phyloP scores from a whole-genome alignment of 2,888 invertebrate genomes.

The Silvanus unidentatus region DNA sequence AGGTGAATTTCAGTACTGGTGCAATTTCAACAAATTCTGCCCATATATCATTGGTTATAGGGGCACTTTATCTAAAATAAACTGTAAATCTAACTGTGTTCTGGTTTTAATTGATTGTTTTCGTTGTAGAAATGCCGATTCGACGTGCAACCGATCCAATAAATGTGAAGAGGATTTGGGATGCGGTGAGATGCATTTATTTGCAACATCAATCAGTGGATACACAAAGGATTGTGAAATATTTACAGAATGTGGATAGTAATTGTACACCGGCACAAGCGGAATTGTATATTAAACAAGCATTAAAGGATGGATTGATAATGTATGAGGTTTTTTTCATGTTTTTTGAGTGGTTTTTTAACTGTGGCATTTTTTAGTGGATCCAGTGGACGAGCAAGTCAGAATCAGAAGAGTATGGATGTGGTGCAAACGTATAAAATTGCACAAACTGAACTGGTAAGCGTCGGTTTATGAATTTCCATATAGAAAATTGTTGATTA shows the following conservation, averaged over 20 bases:
- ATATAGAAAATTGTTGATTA: no score
- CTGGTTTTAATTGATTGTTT: slow-evolving; percentile 3
- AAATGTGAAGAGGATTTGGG: slow-evolving; percentile 42
- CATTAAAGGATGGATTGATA: slow-evolving; percentile 38
- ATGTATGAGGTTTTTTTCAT: slow-evolving; percentile 30
- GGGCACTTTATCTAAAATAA: slow-evolving; percentile 3
- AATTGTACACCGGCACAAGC: slow-evolving; percentile 33
- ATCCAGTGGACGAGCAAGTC: slow-evolving; percentile 5
- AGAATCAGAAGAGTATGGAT: slow-evolving; percentile 16
- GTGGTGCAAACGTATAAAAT: slow-evolving; percentile 30
- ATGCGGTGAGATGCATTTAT: slow-evolving; percentile 36
- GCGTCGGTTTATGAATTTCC: no score
- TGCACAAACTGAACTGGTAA: slow-evolving; percentile 32
- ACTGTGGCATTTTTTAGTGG: no score
- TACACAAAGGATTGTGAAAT: slow-evolving; percentile 32
- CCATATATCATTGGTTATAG: slow-evolving; percentile 4
- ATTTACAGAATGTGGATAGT: slow-evolving; percentile 33
- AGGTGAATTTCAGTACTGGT: no score
- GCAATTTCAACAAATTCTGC: no score
- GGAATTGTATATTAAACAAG: slow-evolving; percentile 37
- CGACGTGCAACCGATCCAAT: slow-evolving; percentile 41
- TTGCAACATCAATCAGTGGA: slow-evolving; percentile 35
- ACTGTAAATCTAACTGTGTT: slow-evolving; percentile 1
- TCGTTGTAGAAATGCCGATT: slow-evolving; percentile 36
- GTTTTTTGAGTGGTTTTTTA: no score